Conservation (phyloP, 2,888 invertebrate species). For the Monopis laevigella region DNA sequence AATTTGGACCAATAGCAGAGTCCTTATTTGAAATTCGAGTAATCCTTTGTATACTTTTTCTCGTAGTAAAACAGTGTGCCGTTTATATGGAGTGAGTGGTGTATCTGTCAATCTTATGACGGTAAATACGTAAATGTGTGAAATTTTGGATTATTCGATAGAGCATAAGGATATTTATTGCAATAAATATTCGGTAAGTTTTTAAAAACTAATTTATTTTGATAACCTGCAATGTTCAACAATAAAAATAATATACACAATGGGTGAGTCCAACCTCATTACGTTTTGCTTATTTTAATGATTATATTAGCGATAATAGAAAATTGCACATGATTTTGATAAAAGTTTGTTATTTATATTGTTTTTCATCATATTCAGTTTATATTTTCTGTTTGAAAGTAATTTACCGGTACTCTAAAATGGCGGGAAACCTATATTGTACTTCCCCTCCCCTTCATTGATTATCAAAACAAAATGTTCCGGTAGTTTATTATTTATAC, state of each 20-base stretch:
- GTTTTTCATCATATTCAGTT: no score
- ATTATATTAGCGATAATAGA: no score
- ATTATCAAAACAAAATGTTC: slow-evolving; percentile 9
- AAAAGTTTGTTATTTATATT: no score
- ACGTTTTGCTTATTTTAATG: slow-evolving; percentile 64
- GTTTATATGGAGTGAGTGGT: slow-evolving; percentile 64
- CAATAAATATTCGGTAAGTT: slow-evolving; percentile 76
- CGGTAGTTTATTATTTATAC: no score
- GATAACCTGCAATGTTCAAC: slow-evolving; percentile 17
- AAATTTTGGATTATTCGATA: slow-evolving; percentile 75
- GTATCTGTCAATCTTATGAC: slow-evolving; percentile 62
- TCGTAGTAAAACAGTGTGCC: slow-evolving; percentile 59
- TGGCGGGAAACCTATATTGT: slow-evolving; percentile 15
- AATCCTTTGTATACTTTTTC: slow-evolving; percentile 64
- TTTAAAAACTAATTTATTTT: slow-evolving; percentile 13
- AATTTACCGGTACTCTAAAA: slow-evolving; percentile 9
- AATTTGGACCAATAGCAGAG: slow-evolving; percentile 50
- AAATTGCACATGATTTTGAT: no score
- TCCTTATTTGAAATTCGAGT: slow-evolving; percentile 57
- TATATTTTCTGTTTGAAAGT: no score
- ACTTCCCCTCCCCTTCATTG: slow-evolving; percentile 3
- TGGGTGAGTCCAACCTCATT: slow-evolving; percentile 53
- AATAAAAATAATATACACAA: slow-evolving; percentile 20
- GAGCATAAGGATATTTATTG: slow-evolving; percentile 73
- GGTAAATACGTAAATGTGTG: slow-evolving; percentile 70